Percentiles rank a stretch among this genome's conserved stretches.
Evolutionary conservation across 1,140 invertebrate genomes (phyloP).

Genomic region (Drosophila gunungcola): DNA sequence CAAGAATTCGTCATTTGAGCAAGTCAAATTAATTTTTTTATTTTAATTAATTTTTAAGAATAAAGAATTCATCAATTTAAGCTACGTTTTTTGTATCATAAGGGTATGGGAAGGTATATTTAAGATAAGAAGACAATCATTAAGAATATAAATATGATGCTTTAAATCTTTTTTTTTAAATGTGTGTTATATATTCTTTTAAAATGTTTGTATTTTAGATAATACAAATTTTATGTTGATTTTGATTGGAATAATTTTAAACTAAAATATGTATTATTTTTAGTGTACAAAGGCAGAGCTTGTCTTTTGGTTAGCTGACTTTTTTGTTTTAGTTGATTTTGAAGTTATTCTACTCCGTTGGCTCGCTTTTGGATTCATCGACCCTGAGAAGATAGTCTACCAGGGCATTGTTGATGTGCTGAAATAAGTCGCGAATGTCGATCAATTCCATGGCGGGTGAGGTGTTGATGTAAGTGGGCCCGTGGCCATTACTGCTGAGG

Average conservation of each 20-base stretch:
- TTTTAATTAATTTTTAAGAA: too few relatives aligned
- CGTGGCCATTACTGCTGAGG: constrained; percentile 6
- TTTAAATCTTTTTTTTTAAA: too few relatives aligned
- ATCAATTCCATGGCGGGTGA: constrained; percentile 55
- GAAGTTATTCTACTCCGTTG: not conserved
- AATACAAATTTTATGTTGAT: not conserved
- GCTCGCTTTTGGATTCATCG: not conserved
- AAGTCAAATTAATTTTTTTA: too few relatives aligned
- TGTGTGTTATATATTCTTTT: too few relatives aligned
- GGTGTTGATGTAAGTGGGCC: constrained; percentile 14
- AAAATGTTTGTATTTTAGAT: too few relatives aligned
- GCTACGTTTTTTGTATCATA: too few relatives aligned
- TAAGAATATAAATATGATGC: too few relatives aligned
- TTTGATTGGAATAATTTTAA: not conserved
- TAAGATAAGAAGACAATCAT: too few relatives aligned
- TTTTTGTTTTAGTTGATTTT: not conserved
- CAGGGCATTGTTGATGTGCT: constrained; percentile 43
- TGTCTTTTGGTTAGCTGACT: not conserved
- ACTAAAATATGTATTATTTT: not conserved
- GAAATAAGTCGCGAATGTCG: constrained; percentile 15
- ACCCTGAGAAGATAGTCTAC: constrained; percentile 35
- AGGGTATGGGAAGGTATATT: too few relatives aligned
- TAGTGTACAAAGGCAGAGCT: not conserved
- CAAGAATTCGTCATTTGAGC: too few relatives aligned
- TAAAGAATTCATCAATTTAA: too few relatives aligned